These are phyloP conservation scores for Cheilosia soror DNA, from an alignment of 2,888 invertebrate species.

Conservation along the genomic window DNA sequence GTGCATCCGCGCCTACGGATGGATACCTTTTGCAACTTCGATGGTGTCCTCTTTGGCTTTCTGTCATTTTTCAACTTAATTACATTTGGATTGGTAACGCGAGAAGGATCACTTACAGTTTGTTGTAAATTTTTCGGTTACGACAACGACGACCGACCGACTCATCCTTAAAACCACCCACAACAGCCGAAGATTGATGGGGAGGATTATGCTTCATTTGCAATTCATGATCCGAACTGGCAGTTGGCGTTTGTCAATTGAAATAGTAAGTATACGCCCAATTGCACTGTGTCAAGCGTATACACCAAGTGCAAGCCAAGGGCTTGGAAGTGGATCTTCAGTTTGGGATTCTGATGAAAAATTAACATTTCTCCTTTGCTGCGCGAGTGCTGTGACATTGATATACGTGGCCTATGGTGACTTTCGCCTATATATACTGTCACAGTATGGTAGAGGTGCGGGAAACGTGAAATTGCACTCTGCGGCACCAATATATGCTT, in stretches of 20 bases:
- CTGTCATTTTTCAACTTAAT: slow-evolving; percentile 74
- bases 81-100: slow-evolving; percentile 74
- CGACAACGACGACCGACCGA: slow-evolving; percentile 18
- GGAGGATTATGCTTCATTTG: slow-evolving; percentile 70
- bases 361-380: slow-evolving; percentile 39
- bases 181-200: slow-evolving; percentile 67
- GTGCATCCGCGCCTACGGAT: slow-evolving; percentile 64
- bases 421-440: slow-evolving; percentile 31
- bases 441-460: not conserved
- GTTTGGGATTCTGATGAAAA: slow-evolving; percentile 47
- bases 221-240: slow-evolving; percentile 65
- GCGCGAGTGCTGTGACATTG: not conserved
- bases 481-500: not conserved
- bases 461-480: not conserved
- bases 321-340: slow-evolving; percentile 56
- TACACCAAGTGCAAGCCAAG: slow-evolving; percentile 18
- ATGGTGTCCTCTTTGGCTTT: slow-evolving; percentile 68
- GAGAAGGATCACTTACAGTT: slow-evolving; percentile 74
- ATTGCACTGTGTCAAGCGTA: slow-evolving; percentile 45
- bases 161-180: slow-evolving; percentile 74
- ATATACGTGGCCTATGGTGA: slow-evolving; percentile 4
- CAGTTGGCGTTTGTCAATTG: slow-evolving; percentile 55
- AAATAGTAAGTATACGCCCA: slow-evolving; percentile 68
- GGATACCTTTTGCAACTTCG: slow-evolving; percentile 43
- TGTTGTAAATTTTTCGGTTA: slow-evolving; percentile 27